These are phyloP conservation scores for Homalodisca vitripennis DNA, from an alignment of 1,140 invertebrate species.

Conservation along the genomic window DNA sequence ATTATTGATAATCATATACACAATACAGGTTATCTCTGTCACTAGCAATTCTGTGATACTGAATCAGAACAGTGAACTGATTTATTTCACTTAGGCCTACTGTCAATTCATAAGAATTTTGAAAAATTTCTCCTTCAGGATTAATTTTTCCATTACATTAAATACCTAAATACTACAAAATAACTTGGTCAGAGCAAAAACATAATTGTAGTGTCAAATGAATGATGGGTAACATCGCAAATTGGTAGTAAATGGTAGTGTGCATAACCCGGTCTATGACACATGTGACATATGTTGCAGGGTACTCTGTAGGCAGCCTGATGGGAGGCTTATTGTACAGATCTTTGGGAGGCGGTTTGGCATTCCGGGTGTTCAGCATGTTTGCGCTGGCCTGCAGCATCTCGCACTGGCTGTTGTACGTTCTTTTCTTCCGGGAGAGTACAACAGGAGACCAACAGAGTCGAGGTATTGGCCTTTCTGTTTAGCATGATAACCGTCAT, in stretches of 20 bases:
- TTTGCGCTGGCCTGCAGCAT: constrained; percentile 54
- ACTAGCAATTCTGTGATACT: too few species aligned
- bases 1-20: too few species aligned
- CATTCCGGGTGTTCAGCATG: constrained; percentile 56
- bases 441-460: too few species aligned
- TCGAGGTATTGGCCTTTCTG: too few species aligned
- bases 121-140: too few species aligned
- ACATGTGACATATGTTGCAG: constrained; percentile 44
- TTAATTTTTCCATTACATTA: too few species aligned
- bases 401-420: constrained; percentile 52
- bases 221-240: not conserved
- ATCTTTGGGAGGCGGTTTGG: constrained; percentile 53
- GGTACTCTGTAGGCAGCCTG: constrained; percentile 61
- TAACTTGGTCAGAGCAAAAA: not conserved
- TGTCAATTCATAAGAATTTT: too few species aligned
- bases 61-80: too few species aligned
- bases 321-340: constrained; percentile 60
- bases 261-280: not conserved
- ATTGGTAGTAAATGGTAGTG: not conserved
- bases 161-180: too few species aligned
- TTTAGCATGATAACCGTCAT: too few species aligned
- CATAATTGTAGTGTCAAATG: not conserved
- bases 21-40: too few species aligned
- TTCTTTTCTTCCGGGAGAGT: constrained; percentile 29
- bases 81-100: too few species aligned